Conservation (phyloP, 2,113 vertebrate genomes). For the Dolichotis patagonum region DNA sequence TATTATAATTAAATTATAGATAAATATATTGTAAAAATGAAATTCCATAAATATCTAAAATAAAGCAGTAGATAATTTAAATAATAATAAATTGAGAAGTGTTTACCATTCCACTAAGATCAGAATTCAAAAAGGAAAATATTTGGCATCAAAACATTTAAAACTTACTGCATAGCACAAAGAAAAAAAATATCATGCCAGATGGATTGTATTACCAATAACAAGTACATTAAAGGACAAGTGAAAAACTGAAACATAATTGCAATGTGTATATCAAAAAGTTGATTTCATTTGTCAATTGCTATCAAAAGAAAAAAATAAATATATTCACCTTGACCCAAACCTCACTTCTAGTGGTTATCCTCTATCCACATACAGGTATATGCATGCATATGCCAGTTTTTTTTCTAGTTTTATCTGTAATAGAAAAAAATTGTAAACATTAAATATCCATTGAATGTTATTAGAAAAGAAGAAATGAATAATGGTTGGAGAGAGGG, state of each 20-base stretch:
- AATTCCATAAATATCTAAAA: neutral
- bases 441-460: neutral
- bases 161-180: neutral
- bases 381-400: neutral
- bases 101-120: neutral
- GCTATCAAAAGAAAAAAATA: slow-evolving; percentile 5
- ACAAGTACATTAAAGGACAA: neutral
- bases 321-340: neutral
- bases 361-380: neutral
- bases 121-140: slow-evolving; percentile 38
- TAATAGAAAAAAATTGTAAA: neutral
- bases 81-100: slow-evolving; percentile 46
- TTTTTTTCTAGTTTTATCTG: neutral
- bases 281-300: neutral
- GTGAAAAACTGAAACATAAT: neutral
- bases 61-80: neutral
- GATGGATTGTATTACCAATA: neutral
- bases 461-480: neutral
- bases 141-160: neutral
- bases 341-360: neutral
- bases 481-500: neutral
- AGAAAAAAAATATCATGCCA: neutral
- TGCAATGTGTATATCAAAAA: neutral
- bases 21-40: slow-evolving; percentile 23
- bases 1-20: slow-evolving; percentile 44